phyloP scores from a whole-genome alignment of 2,888 invertebrate species.

The Carcina quercana region DNA sequence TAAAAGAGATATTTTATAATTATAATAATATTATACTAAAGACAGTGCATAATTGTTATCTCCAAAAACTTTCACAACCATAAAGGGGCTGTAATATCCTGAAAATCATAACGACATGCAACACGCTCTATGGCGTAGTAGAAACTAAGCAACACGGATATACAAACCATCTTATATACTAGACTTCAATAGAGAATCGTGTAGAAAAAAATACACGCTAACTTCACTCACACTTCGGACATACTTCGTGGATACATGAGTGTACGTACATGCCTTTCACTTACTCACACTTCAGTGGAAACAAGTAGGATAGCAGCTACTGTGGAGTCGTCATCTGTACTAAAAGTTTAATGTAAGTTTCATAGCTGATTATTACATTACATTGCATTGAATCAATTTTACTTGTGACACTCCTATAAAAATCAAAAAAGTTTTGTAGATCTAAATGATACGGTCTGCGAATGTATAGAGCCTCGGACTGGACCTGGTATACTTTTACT shows the following conservation, averaged over 20 bases:
- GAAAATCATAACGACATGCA: slow-evolving; percentile 31
- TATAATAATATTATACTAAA: too few relatives aligned
- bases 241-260: slow-evolving; percentile 28
- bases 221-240: slow-evolving; percentile 42
- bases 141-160: slow-evolving; percentile 46
- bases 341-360: too few relatives aligned
- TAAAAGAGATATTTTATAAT: too few relatives aligned
- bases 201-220: slow-evolving; percentile 48
- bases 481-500: too few relatives aligned
- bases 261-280: slow-evolving; percentile 61
- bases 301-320: slow-evolving; percentile 23
- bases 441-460: too few relatives aligned
- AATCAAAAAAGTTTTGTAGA: too few relatives aligned
- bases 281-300: slow-evolving; percentile 33
- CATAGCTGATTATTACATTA: too few relatives aligned
- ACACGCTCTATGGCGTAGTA: slow-evolving; percentile 25
- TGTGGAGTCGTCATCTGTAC: too few relatives aligned
- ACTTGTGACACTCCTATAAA: too few relatives aligned
- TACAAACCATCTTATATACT: slow-evolving; percentile 54
- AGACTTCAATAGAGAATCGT: slow-evolving; percentile 47
- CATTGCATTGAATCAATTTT: too few relatives aligned
- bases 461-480: too few relatives aligned
- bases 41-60: too few relatives aligned
- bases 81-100: slow-evolving; percentile 15
- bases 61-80: slow-evolving; percentile 9